A percentile compares a stretch with the other conserved stretches of the same genome.
These are phyloP conservation scores for Ridgeia piscesae DNA, from an alignment of 1,140 invertebrate species.

Conservation along the genomic window DNA sequence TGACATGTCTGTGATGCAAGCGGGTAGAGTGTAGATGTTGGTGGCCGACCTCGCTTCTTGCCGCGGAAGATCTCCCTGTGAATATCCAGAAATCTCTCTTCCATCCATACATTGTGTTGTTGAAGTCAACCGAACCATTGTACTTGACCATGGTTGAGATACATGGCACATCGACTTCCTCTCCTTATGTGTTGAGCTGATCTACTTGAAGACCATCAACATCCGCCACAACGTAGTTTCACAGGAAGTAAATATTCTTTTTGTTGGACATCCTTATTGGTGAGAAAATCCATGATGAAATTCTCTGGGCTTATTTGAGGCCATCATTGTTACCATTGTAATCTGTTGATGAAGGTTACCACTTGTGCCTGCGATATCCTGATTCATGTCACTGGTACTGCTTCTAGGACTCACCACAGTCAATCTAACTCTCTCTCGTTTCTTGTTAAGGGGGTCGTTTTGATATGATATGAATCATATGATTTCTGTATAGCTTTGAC, in stretches of 20 bases:
- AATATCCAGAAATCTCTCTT: not conserved
- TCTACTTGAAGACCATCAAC: not conserved
- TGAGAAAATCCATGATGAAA: no score
- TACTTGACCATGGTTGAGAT: not conserved
- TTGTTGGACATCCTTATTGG: no score
- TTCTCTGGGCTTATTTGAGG: no score
- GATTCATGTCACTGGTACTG: no score
- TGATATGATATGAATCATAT: no score
- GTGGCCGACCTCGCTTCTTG: not conserved
- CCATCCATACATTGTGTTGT: not conserved
- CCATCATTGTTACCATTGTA: no score
- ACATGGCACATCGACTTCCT: not conserved
- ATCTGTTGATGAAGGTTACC: no score
- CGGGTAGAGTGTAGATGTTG: not conserved
- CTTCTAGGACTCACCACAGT: no score
- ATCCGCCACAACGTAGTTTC: not conserved
- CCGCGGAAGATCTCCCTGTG: not conserved
- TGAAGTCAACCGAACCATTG: not conserved
- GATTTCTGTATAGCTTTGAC: no score
- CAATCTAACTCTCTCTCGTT: no score
- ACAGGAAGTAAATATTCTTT: not conserved
- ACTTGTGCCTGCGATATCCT: no score
- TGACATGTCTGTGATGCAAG: not conserved
- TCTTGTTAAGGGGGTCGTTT: no score
- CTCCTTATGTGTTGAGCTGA: not conserved